Evolutionary conservation across 2,113 vertebrate species (phyloP).

Genomic region (Bettongia penicillata): DNA sequence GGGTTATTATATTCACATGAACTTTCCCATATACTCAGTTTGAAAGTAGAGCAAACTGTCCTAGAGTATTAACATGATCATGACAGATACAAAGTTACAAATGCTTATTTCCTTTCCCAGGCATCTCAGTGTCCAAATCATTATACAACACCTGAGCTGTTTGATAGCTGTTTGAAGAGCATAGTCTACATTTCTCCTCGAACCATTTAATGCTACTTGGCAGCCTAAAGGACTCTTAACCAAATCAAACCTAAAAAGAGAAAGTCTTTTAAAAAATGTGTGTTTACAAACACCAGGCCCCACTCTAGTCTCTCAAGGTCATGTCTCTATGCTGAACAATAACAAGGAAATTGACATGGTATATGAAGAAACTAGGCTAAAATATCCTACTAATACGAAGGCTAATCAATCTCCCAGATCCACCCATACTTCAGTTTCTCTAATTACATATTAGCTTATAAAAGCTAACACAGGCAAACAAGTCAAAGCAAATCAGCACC

Average conservation of each 20-base stretch:
- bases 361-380: neutral
- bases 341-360: neutral
- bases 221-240: conserved; percentile 8
- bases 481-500: neutral
- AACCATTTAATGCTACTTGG: neutral
- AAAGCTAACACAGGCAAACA: neutral
- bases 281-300: conserved; percentile 5
- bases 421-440: neutral
- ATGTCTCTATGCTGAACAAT: neutral
- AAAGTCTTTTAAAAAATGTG: conserved; percentile 6
- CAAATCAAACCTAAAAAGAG: conserved; percentile 16
- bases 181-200: neutral
- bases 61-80: neutral
- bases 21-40: neutral
- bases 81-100: neutral
- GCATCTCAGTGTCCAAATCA: neutral
- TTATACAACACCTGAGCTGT: neutral
- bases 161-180: neutral
- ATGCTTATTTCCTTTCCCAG: neutral
- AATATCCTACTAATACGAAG: neutral
- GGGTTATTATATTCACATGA: neutral
- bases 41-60: neutral
- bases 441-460: neutral
- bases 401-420: neutral
- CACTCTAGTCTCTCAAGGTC: conserved; percentile 58